Percentiles rank a stretch among this genome's conserved stretches.
phyloP scores from a whole-genome alignment of 1,140 invertebrate species.

The Magallana ariakensis region DNA sequence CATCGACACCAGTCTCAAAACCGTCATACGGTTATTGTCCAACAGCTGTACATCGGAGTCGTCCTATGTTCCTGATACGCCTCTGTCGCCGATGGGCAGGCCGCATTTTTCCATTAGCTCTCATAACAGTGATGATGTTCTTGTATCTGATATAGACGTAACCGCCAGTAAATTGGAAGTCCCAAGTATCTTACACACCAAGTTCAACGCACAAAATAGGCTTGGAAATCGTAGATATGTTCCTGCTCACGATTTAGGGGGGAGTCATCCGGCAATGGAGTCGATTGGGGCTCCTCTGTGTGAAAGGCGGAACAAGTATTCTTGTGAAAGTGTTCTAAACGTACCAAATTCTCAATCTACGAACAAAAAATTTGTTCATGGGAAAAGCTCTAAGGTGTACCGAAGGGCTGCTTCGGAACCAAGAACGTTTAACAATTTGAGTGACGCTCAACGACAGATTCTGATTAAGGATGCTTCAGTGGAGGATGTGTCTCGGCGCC shows the following conservation, averaged over 20 bases:
- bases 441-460: conserved; percentile 23
- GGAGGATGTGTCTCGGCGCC: conserved; percentile 18
- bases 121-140: conserved; percentile 53
- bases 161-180: not conserved
- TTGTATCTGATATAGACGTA: not conserved
- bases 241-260: not conserved
- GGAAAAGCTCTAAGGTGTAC: conserved; percentile 14
- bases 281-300: not conserved
- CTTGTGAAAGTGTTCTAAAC: conserved; percentile 19
- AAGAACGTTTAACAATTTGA: conserved; percentile 27
- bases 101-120: conserved; percentile 58
- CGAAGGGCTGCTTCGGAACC: conserved; percentile 31
- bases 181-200: not conserved
- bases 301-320: conserved; percentile 3
- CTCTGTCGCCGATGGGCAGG: conserved; percentile 47
- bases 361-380: not conserved
- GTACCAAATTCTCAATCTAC: conserved; percentile 22
- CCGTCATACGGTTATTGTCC: conserved; percentile 51
- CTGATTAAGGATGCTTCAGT: conserved; percentile 25
- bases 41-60: conserved; percentile 52
- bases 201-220: not conserved
- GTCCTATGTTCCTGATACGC: conserved; percentile 43
- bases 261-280: not conserved
- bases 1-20: conserved; percentile 52
- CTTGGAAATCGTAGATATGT: not conserved